Evolutionary conservation across 2,113 vertebrate genomes (phyloP).

Genomic region (Anser brachyrhynchus): DNA sequence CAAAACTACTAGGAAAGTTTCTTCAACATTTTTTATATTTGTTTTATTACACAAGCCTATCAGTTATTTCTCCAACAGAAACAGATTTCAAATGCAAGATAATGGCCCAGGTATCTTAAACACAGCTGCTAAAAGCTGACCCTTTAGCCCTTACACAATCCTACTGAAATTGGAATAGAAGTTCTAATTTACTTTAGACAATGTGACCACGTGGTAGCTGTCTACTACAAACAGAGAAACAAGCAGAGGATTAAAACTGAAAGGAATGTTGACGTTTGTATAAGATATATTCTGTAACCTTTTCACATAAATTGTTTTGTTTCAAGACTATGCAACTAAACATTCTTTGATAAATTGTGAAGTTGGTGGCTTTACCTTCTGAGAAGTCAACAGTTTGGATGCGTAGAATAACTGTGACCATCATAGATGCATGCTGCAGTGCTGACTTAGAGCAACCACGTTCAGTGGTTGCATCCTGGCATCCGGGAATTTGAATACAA

Average conservation of each 20-base stretch:
- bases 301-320: neutral
- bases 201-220: neutral
- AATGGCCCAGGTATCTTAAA: neutral
- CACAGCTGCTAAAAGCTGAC: neutral
- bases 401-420: neutral
- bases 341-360: neutral
- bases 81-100: neutral
- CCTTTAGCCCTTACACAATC: neutral
- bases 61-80: neutral
- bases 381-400: neutral
- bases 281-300: neutral
- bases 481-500: neutral
- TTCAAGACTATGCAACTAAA: neutral
- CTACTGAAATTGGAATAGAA: neutral
- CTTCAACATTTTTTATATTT: neutral
- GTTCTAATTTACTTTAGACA: neutral
- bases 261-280: neutral
- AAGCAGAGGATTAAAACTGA: neutral
- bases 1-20: neutral
- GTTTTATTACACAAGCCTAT: neutral
- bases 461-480: neutral
- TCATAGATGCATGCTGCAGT: neutral
- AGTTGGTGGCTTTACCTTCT: neutral
- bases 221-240: neutral
- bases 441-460: neutral